Evolutionary conservation across 2,888 invertebrate genomes (phyloP).

Genomic region (Globia sparganii): DNA sequence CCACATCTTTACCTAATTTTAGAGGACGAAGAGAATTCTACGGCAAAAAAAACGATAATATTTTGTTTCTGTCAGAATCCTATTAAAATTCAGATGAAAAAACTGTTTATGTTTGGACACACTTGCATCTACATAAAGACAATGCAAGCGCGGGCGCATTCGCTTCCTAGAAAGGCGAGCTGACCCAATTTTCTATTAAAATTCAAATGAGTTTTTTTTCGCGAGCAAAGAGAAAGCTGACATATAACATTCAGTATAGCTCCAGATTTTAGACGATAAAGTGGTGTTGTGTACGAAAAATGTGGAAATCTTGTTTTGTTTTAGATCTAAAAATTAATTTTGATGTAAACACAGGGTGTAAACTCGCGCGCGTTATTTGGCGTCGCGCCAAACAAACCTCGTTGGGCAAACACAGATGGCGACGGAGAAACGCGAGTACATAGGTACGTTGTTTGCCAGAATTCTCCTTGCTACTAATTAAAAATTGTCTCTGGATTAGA

Average conservation of each 20-base stretch:
- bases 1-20: neutral
- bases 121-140: slow-evolving; percentile 63
- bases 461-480: slow-evolving; percentile 66
- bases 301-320: slow-evolving; percentile 71
- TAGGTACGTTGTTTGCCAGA: slow-evolving; percentile 75
- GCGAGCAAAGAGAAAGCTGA: slow-evolving; percentile 86
- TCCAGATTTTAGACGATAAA: slow-evolving; percentile 81
- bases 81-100: slow-evolving; percentile 52
- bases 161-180: slow-evolving; percentile 81
- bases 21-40: slow-evolving; percentile 6
- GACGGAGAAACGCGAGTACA: slow-evolving; percentile 71
- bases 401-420: slow-evolving; percentile 79
- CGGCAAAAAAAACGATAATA: neutral
- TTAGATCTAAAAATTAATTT: slow-evolving; percentile 73
- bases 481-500: slow-evolving; percentile 63
- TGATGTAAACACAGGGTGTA: slow-evolving; percentile 72
- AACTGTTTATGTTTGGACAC: slow-evolving; percentile 54
- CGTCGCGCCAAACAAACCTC: slow-evolving; percentile 72
- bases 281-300: slow-evolving; percentile 79
- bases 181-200: slow-evolving; percentile 87
- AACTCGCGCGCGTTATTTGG: slow-evolving; percentile 72
- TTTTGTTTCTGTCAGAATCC: neutral
- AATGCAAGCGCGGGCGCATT: slow-evolving; percentile 68
- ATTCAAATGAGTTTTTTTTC: slow-evolving; percentile 89
- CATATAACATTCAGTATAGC: slow-evolving; percentile 76